phyloP scores from a whole-genome alignment of 2,113 vertebrate species.

The Trogon surrucura region DNA sequence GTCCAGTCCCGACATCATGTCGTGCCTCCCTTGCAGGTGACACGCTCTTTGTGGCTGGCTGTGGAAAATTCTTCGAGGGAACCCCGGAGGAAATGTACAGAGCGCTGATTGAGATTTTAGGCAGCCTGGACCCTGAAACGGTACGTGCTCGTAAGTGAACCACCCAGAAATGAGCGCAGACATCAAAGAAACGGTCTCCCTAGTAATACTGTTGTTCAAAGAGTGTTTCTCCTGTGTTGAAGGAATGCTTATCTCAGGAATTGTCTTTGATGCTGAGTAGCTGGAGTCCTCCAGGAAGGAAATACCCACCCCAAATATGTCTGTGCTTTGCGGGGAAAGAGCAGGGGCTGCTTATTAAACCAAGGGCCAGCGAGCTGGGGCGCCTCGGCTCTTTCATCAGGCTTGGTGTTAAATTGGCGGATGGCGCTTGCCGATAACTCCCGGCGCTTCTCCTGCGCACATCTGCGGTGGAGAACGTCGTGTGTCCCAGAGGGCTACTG shows the following conservation, averaged over 20 bases:
- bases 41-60: constrained; percentile 94
- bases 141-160: constrained; percentile 66
- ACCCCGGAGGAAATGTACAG: constrained; percentile 95
- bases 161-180: not conserved
- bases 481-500: not conserved
- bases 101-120: constrained; percentile 90
- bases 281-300: not conserved
- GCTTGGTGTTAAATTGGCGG: not conserved
- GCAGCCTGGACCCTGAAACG: constrained; percentile 87
- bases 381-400: not conserved
- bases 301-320: not conserved
- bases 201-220: not conserved
- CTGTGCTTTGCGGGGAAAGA: not conserved
- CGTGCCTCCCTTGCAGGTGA: constrained; percentile 80
- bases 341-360: not conserved
- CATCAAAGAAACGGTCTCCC: not conserved
- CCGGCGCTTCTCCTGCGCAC: not conserved
- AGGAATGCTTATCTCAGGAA: fast-evolving
- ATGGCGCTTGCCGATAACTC: not conserved
- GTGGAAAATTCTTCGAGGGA: constrained; percentile 98
- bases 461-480: no score
- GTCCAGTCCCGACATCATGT: not conserved
- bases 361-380: not conserved
- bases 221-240: not conserved
- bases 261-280: not conserved